Evolutionary conservation across 2,888 invertebrate species (phyloP).

Genomic region (Chloroclystis v-ata): DNA sequence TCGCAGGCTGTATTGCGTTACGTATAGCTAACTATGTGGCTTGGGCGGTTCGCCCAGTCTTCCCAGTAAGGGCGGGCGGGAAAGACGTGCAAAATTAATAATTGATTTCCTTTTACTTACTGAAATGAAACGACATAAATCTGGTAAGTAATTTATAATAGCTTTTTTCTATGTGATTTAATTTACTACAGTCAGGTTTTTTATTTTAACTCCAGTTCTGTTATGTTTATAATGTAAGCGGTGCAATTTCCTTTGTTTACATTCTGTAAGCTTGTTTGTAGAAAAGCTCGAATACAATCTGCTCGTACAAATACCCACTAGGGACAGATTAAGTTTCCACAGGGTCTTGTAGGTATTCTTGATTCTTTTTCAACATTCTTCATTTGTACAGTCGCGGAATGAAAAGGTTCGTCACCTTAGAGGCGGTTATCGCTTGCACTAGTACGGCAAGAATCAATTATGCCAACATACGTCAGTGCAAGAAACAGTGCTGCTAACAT

Average conservation of each 20-base stretch:
- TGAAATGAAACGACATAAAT: conserved; percentile 9
- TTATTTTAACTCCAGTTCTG: no score
- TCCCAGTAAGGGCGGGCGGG: conserved; percentile 22
- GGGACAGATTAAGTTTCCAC: background rate
- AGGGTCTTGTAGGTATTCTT: background rate
- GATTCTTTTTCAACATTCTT: no score
- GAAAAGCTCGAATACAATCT: background rate
- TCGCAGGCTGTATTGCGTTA: background rate
- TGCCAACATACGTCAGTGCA: no score
- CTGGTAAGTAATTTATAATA: conserved; percentile 14
- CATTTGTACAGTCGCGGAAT: no score
- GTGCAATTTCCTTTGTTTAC: conserved; percentile 17
- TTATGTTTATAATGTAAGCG: no score
- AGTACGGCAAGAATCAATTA: no score
- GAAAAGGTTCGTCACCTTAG: no score
- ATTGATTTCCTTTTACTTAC: background rate
- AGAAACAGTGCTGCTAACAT: no score
- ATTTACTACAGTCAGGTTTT: no score
- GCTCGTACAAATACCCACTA: background rate
- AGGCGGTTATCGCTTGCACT: no score
- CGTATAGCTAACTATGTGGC: background rate
- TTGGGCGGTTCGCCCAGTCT: conserved; percentile 17
- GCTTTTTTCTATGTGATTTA: no score
- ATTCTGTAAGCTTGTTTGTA: conserved; percentile 1
- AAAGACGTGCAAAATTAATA: conserved; percentile 9